Base-by-base conservation (phyloP, 2,888 invertebrate genomes). In the Artemia sinica region DNA sequence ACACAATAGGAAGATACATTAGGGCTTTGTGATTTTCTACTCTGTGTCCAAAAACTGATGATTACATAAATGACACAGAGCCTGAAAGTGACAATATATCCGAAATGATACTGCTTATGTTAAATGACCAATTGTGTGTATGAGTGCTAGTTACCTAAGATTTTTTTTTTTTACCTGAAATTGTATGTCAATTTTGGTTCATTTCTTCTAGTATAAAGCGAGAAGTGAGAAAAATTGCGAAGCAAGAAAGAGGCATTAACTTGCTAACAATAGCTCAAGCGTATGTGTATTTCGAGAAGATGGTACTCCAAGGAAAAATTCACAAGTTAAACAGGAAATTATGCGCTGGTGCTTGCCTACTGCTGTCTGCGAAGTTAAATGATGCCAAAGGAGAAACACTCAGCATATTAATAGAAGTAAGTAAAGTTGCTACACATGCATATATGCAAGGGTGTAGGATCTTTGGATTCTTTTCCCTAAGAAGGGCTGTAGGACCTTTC, bases 271-370 rank as follows among this genome's bases (percentile, higher is more conserved):
- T 97, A 18, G 95, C 97, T 18, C 93, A 94, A 77, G 90, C 95
- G 0, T 96, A 93, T 77, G 96, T 96, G n/a, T 97, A 93, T 80
- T 97, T 96, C 79, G 97, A 98, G 78, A 94, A 94, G 77, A 81
- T 97, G 69, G 93, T 97, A 74, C 81, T 95, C 68, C 88, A 89
- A 73, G 88, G 89, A 76, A 81, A 94, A 71, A 91, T 97, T 68
- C 94, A 92, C 76, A 98, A 97, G 79, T 87, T 86, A 76, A 97
- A 97, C 77, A 84, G 97, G 66, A 97, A 96, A 79, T 81, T 94
- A 70, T 94, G 94, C 77, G 95, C 96, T 14, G 96, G 93, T 63
- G 93, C 95, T 13, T 93, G 95, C 78, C 81, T 98, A 69, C 80
- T 97, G 71, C 81, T 98, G 13, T 91, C 96, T 52, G 93, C 96